Conservation (phyloP, 2,888 invertebrate species). For the Drosophila paranaensis region DNA sequence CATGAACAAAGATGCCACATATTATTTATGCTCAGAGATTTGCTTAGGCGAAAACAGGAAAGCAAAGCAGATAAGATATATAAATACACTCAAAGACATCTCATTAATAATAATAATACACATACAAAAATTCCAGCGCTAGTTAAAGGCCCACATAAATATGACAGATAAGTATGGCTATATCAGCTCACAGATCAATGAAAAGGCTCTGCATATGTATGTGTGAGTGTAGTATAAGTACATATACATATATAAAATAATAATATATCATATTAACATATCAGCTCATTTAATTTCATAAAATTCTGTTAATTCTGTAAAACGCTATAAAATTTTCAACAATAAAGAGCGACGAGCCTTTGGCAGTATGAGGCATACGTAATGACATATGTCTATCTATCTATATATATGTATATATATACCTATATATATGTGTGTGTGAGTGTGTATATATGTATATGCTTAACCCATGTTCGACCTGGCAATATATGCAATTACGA, state of each 20-base stretch:
- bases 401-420: not conserved
- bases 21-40: not conserved
- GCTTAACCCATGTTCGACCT: slow-evolving; percentile 7
- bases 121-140: not conserved
- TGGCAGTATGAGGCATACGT: not conserved
- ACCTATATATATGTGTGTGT: not conserved
- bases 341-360: not conserved
- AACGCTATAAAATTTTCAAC: not conserved
- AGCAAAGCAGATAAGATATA: not conserved
- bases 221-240: not conserved
- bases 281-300: slow-evolving; percentile 6
- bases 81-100: not conserved
- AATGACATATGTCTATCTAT: not conserved
- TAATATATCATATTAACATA: slow-evolving; percentile 6
- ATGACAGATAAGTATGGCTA: not conserved
- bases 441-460: not conserved
- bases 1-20: not conserved
- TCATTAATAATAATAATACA: not conserved
- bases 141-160: slow-evolving; percentile 1
- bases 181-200: not conserved
- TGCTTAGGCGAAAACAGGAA: not conserved
- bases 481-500: slow-evolving; percentile 41
- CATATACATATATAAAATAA: not conserved
- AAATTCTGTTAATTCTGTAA: not conserved
- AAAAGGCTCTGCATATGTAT: not conserved